Evolutionary conservation across 2,797 vertebrate species (phyloP).

Genomic region (Macropus fuliginosus): DNA sequence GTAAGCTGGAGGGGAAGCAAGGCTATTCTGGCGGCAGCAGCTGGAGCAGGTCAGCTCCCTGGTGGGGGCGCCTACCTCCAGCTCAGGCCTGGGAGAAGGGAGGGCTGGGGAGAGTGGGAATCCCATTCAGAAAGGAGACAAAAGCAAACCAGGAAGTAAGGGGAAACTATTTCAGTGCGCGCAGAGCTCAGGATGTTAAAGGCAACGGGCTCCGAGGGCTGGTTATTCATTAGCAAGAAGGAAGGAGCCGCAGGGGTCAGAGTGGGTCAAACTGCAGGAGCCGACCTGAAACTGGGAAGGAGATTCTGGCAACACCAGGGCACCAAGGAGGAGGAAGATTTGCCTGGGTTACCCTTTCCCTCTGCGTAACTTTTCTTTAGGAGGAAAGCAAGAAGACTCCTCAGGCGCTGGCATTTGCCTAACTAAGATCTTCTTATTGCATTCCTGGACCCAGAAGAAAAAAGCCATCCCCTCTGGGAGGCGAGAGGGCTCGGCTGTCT

Average conservation of each 20-base stretch:
- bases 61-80: constrained; percentile 46
- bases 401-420: constrained; percentile 27
- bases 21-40: rapidly evolving
- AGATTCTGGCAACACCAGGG: constrained; percentile 41
- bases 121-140: constrained; percentile 45
- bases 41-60: constrained; percentile 52
- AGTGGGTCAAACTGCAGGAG: constrained; percentile 35
- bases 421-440: constrained; percentile 46
- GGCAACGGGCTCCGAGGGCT: constrained; percentile 57
- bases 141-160: constrained; percentile 83
- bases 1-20: not conserved
- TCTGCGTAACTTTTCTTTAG: constrained; percentile 60
- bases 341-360: constrained; percentile 30
- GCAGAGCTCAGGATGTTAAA: constrained; percentile 75
- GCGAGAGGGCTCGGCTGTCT: not conserved
- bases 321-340: not conserved
- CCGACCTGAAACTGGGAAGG: constrained; percentile 28
- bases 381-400: constrained; percentile 54
- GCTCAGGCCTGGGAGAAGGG: constrained; percentile 32
- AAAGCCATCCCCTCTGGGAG: constrained; percentile 61
- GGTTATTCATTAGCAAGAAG: constrained; percentile 84
- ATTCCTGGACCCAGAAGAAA: constrained; percentile 74
- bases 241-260: constrained; percentile 33
- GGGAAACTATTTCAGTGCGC: constrained; percentile 70
- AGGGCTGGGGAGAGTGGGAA: constrained; percentile 37